A percentile compares a stretch with the other conserved stretches of the same genome.
Conservation (phyloP, 2,888 invertebrate species). For the Leucophora obtusa region DNA sequence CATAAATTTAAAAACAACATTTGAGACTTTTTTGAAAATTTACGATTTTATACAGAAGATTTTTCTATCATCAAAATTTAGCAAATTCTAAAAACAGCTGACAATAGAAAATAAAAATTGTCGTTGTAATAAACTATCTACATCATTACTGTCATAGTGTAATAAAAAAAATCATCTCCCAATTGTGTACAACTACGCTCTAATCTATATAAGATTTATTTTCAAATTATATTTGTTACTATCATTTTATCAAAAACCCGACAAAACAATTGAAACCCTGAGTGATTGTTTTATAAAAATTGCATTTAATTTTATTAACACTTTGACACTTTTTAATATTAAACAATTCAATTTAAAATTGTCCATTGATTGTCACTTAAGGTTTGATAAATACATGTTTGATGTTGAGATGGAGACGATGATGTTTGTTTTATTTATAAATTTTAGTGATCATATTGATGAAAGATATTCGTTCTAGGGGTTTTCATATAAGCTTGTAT, state of each 20-base stretch:
- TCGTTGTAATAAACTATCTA: too few relatives aligned
- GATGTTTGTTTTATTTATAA: background rate
- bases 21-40: too few relatives aligned
- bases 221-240: background rate
- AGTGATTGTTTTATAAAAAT: slow-evolving; percentile 30
- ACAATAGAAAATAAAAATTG: too few relatives aligned
- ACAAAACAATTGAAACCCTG: slow-evolving; percentile 26
- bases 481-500: too few relatives aligned
- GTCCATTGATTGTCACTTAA: slow-evolving; percentile 8
- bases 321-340: slow-evolving; percentile 44
- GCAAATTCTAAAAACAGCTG: too few relatives aligned
- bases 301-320: slow-evolving; percentile 43
- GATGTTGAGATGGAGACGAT: background rate
- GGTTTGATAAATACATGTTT: background rate
- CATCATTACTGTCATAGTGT: slow-evolving; percentile 11
- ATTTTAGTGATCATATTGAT: too few relatives aligned
- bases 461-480: too few relatives aligned
- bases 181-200: background rate
- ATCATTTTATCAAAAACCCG: background rate
- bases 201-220: background rate
- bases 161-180: slow-evolving; percentile 5
- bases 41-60: too few relatives aligned
- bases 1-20: too few relatives aligned
- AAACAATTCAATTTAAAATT: slow-evolving; percentile 35
- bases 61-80: too few relatives aligned